A percentile compares a stretch with the other conserved stretches of the same genome.
These are phyloP conservation scores for Hydropotes inermis DNA, from an alignment of 2,113 vertebrate species.

Conservation along the genomic window DNA sequence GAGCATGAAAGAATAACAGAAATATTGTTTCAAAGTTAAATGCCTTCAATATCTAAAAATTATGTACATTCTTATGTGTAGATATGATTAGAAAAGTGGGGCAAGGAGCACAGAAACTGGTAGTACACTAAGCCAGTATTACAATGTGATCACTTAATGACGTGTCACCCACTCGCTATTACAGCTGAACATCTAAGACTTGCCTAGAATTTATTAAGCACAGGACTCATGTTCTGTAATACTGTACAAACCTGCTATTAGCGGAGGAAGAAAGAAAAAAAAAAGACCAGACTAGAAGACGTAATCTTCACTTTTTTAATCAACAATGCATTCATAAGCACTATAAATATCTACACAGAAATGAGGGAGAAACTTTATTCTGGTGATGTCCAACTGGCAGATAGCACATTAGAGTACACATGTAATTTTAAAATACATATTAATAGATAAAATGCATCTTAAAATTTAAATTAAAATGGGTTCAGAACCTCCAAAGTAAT, in stretches of 20 bases:
- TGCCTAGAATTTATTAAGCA: background rate
- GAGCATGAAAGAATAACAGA: background rate
- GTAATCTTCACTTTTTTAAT: background rate
- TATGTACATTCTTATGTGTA: background rate
- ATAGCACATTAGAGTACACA: background rate
- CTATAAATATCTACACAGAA: background rate
- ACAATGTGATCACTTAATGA: background rate
- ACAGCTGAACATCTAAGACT: background rate
- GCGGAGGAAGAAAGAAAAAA: background rate
- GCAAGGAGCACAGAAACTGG: background rate
- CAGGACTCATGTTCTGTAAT: background rate
- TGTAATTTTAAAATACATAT: background rate
- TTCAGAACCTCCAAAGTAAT: background rate
- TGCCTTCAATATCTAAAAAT: constrained; percentile 1
- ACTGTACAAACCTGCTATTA: background rate
- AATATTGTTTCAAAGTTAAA: constrained; percentile 20
- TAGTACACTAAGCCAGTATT: background rate
- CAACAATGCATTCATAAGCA: background rate
- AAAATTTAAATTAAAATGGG: constrained; percentile 7
- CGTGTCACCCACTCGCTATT: background rate
- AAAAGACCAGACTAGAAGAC: background rate
- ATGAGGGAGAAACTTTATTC: background rate
- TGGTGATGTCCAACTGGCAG: background rate
- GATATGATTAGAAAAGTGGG: background rate
- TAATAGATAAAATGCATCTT: background rate